Evolutionary conservation across 2,888 invertebrate species (phyloP).

Genomic region (Ctenicera cuprea): DNA sequence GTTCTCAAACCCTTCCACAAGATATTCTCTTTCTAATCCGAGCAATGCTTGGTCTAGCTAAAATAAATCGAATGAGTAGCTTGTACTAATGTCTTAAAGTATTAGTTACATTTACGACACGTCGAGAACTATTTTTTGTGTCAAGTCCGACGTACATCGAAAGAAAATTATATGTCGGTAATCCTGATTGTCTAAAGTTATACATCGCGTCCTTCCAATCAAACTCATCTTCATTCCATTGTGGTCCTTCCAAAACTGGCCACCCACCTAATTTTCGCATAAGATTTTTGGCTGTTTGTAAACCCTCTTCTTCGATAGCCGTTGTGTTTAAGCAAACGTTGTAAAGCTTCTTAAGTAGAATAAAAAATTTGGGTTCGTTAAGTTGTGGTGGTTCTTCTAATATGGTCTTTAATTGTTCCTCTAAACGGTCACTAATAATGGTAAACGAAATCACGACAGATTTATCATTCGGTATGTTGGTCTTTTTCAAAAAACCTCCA

Average conservation of each 20-base stretch:
- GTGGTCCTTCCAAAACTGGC: slow-evolving; percentile 89
- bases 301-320: slow-evolving; percentile 85
- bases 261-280: slow-evolving; percentile 89
- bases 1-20: slow-evolving; percentile 87
- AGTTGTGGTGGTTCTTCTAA: slow-evolving; percentile 79
- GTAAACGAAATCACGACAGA: slow-evolving; percentile 86
- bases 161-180: slow-evolving; percentile 46
- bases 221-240: slow-evolving; percentile 84
- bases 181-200: slow-evolving; percentile 50
- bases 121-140: slow-evolving; percentile 89
- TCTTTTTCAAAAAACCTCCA: slow-evolving; percentile 83
- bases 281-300: slow-evolving; percentile 82
- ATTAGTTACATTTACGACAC: slow-evolving; percentile 92
- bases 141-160: slow-evolving; percentile 93
- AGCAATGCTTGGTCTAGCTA: slow-evolving; percentile 92
- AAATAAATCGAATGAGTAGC: neutral
- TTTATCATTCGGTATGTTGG: slow-evolving; percentile 88
- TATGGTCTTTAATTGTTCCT: slow-evolving; percentile 82
- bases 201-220: slow-evolving; percentile 77
- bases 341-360: slow-evolving; percentile 89
- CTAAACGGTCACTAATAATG: slow-evolving; percentile 82
- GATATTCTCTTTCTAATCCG: slow-evolving; percentile 89
- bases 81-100: neutral
- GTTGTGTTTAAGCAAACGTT: slow-evolving; percentile 91
- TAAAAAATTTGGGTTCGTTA: slow-evolving; percentile 83